Evolutionary conservation across 2,113 vertebrate species (phyloP), one percentile per base, ranked within the genome.

Genomic region (Sardina pilchardus): DNA sequence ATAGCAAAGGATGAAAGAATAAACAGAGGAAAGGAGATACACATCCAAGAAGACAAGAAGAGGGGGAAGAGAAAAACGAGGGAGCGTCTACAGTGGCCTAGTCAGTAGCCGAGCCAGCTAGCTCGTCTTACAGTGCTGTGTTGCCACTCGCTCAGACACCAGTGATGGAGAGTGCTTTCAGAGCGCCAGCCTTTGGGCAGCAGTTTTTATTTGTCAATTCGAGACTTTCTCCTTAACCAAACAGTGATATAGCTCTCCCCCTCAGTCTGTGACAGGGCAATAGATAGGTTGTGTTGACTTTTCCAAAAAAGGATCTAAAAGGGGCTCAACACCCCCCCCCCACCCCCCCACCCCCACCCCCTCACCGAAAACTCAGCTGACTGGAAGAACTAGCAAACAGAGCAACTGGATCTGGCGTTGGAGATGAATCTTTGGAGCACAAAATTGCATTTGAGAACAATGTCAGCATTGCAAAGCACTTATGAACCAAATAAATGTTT

Each of bases 191-290:
- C 71, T 78, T 36, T 78, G 71, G 9, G 71, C 71, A 78, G 71
- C 71, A 78, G 30, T 78, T 78, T 78, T 78, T 36, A 78, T 36
- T 36, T 36, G 71, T 78, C 71, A 78, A 39, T 78, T 78, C 12
- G 14, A 16, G 71, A 78, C 71, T 78, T 78, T 78, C 34, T 12
- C 34, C 71, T 78, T 78, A 78, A 36, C 71, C 71, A 78, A 78
- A 78, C 71, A 78, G 71, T 78, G 26, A 78, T 78, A 78, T 36
- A 78, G 71, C 71, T 78, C 34, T 30, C 71, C 12, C 34, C 71
- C 39, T 36, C 30, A 78, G 30, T 34, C 30, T 36, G 71, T 36
- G 71, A 14, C 71, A 36, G 71, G 0, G 30, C 30, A 78, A 78
- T 78, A 36, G 30, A 34, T 78, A 5, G 71, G 34, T 34, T 36